Evolutionary conservation across 2,888 invertebrate species (phyloP).

Genomic region (Cybosia mesomella): DNA sequence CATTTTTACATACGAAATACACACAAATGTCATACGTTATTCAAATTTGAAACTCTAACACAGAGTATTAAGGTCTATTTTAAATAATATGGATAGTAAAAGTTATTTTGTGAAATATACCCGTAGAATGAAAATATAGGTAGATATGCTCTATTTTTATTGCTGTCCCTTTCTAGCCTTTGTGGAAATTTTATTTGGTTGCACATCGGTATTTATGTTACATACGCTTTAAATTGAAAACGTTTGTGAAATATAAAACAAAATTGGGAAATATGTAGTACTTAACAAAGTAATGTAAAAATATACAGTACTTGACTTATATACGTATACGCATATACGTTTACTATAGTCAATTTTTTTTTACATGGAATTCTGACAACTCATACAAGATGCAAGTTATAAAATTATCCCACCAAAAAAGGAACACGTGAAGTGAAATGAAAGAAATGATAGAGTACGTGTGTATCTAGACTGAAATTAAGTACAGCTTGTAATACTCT

Average conservation of each 20-base stretch:
- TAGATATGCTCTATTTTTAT: constrained; percentile 57
- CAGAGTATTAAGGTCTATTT: constrained; percentile 17
- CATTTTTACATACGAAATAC: constrained; percentile 63
- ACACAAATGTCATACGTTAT: constrained; percentile 12
- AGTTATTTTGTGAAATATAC: constrained; percentile 51
- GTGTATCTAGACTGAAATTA: no score
- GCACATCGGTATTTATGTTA: constrained; percentile 41
- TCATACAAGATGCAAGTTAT: no score
- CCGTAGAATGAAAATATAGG: constrained; percentile 56
- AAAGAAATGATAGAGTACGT: no score
- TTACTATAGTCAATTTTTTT: no score
- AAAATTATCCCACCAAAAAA: no score
- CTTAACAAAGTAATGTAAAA: no score
- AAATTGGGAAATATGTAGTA: background rate
- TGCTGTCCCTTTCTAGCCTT: constrained; percentile 64
- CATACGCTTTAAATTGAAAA: constrained; percentile 35
- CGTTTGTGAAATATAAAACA: constrained; percentile 10
- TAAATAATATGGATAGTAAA: constrained; percentile 18
- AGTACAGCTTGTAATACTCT: no score
- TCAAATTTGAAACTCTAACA: constrained; percentile 40
- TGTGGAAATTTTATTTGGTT: constrained; percentile 59
- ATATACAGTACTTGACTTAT: no score
- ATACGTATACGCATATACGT: no score
- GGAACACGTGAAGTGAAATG: no score
- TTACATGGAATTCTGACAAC: no score